Evolutionary conservation across 1,140 invertebrate species (phyloP).

Genomic region (Magallana gigas): DNA sequence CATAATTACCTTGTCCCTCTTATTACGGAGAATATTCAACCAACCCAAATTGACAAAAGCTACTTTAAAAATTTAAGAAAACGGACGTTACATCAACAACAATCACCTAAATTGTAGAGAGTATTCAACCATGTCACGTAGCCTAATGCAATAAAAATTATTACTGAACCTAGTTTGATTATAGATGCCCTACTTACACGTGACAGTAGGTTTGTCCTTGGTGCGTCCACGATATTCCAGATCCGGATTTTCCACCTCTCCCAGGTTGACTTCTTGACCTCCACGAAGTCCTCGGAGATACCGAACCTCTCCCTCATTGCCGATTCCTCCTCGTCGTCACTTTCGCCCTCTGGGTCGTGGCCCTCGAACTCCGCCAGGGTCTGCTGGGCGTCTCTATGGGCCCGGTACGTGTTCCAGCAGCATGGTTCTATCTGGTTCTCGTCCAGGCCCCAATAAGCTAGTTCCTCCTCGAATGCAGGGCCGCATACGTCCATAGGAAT

Average conservation of each 20-base stretch:
- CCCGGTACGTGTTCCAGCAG: conserved; percentile 77
- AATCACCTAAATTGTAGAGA: too few relatives aligned
- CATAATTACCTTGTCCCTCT: too few relatives aligned
- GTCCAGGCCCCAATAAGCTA: conserved; percentile 79
- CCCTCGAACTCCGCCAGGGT: conserved; percentile 74
- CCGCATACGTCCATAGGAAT: conserved; percentile 78
- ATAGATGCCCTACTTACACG: conserved; percentile 63
- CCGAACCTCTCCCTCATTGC: conserved; percentile 71
- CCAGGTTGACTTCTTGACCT: conserved; percentile 63
- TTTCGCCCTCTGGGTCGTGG: conserved; percentile 60
- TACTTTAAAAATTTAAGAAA: too few relatives aligned
- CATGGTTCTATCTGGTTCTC: conserved; percentile 79
- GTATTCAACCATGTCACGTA: too few relatives aligned
- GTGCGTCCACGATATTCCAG: conserved; percentile 77
- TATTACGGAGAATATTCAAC: too few relatives aligned
- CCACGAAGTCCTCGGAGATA: conserved; percentile 70
- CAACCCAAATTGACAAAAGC: too few relatives aligned
- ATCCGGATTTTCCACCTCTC: conserved; percentile 69
- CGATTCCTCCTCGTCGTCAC: conserved; percentile 61
- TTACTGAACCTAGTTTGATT: too few relatives aligned
- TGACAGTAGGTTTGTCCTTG: conserved; percentile 70
- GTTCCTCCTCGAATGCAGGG: conserved; percentile 78
- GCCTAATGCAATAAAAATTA: too few relatives aligned
- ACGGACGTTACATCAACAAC: too few relatives aligned
- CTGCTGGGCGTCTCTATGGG: conserved; percentile 76